phyloP scores from a whole-genome alignment of 2,888 invertebrate species.

The Aphrophora alni region DNA sequence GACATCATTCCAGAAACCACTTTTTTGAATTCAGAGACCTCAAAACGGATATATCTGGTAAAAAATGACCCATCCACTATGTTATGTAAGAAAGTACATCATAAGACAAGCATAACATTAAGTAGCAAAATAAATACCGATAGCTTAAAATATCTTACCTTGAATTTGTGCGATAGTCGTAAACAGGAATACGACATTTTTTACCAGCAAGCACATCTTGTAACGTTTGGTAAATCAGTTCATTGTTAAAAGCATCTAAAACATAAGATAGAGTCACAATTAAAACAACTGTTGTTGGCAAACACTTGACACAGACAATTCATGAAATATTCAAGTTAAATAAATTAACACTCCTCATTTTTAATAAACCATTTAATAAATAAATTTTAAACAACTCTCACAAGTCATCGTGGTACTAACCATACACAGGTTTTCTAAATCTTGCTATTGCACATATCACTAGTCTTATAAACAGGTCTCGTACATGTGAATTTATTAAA shows the following conservation, averaged over 20 bases:
- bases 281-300: too few relatives aligned
- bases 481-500: too few relatives aligned
- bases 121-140: too few relatives aligned
- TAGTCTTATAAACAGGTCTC: too few relatives aligned
- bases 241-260: slow-evolving; percentile 90
- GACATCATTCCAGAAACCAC: too few relatives aligned
- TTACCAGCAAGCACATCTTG: slow-evolving; percentile 83
- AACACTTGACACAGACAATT: background rate
- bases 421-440: background rate
- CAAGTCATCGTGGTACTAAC: background rate
- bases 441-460: background rate
- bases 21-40: too few relatives aligned
- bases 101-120: too few relatives aligned
- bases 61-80: too few relatives aligned
- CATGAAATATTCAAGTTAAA: background rate
- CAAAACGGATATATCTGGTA: too few relatives aligned
- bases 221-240: slow-evolving; percentile 80
- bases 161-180: slow-evolving; percentile 91
- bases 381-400: background rate
- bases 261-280: slow-evolving; percentile 33
- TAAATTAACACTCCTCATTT: too few relatives aligned
- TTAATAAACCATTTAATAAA: too few relatives aligned
- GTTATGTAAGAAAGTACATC: too few relatives aligned
- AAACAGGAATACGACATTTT: slow-evolving; percentile 88
- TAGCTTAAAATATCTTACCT: slow-evolving; percentile 67